These are phyloP conservation scores for Heliopora coerulea DNA, from an alignment of 92 coral and sea anemone species.

Conservation along the genomic window DNA sequence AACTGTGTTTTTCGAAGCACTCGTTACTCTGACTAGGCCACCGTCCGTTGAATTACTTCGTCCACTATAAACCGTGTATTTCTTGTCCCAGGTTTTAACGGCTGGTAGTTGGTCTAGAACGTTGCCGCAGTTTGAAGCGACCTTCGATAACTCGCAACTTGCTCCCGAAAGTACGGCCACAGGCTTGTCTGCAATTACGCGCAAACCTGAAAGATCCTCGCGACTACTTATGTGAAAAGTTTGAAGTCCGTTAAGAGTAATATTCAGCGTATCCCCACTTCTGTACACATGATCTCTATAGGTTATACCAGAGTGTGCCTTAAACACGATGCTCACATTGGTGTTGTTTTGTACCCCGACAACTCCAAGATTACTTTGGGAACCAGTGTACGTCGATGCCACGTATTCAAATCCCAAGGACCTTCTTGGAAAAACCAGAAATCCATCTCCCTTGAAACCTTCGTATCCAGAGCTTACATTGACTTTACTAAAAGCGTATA, in stretches of 20 bases:
- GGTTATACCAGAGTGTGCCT: neutral
- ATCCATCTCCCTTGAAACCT: neutral
- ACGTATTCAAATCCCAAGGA: constrained; percentile 5
- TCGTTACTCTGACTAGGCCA: neutral
- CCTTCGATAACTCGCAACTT: neutral
- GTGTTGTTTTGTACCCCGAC: neutral
- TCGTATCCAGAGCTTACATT: neutral
- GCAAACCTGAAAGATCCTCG: constrained; percentile 1
- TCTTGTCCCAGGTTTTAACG: neutral
- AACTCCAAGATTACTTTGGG: neutral
- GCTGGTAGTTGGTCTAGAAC: neutral
- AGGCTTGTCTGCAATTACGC: neutral
- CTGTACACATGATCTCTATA: neutral
- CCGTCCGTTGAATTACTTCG: neutral
- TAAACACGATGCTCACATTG: neutral
- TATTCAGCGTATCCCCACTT: neutral
- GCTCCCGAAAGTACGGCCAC: constrained; percentile 6
- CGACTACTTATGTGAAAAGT: neutral
- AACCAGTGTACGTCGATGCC: neutral
- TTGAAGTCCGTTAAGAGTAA: neutral
- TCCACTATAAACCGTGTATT: neutral
- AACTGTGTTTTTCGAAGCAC: neutral
- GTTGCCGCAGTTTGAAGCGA: neutral
- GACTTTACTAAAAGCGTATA: neutral
- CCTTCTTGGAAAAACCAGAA: neutral